Conservation (phyloP, 2,888 invertebrate genomes). For the Polydesmus complanatus region DNA sequence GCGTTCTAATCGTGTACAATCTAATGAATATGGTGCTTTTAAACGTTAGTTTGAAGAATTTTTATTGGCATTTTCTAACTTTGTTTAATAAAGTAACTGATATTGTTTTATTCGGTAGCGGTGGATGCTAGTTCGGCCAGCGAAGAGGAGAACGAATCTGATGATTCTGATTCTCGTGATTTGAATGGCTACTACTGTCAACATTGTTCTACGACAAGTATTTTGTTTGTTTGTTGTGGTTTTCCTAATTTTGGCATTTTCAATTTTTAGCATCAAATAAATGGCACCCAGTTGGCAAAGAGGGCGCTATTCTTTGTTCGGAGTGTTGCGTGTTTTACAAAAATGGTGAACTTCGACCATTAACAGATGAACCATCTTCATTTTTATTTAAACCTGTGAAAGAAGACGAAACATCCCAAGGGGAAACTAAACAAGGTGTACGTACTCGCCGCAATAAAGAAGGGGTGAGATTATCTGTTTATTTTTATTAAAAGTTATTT, state of each 20-base stretch:
- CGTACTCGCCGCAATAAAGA: constrained; percentile 32
- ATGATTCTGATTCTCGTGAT: constrained; percentile 85
- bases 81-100: not conserved
- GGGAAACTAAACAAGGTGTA: constrained; percentile 29
- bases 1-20: constrained; percentile 28
- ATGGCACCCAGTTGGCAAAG: constrained; percentile 59
- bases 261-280: constrained; percentile 45
- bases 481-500: not conserved
- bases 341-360: constrained; percentile 51
- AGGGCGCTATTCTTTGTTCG: constrained; percentile 53
- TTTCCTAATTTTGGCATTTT: not conserved
- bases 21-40: constrained; percentile 32
- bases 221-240: constrained; percentile 18
- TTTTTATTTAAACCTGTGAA: constrained; percentile 36
- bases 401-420: constrained; percentile 28
- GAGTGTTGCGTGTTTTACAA: constrained; percentile 62
- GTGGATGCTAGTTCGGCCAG: constrained; percentile 48
- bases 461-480: constrained; percentile 1
- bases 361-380: constrained; percentile 32
- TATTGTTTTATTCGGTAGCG: constrained; percentile 22
- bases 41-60: constrained; percentile 13
- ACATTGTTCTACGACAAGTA: constrained; percentile 58
- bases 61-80: not conserved
- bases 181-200: constrained; percentile 54
- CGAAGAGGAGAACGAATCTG: constrained; percentile 72